Percentiles rank a stretch among this genome's conserved stretches.
Conservation (phyloP, 1,140 invertebrate genomes). For the Eriosoma lanigerum region DNA sequence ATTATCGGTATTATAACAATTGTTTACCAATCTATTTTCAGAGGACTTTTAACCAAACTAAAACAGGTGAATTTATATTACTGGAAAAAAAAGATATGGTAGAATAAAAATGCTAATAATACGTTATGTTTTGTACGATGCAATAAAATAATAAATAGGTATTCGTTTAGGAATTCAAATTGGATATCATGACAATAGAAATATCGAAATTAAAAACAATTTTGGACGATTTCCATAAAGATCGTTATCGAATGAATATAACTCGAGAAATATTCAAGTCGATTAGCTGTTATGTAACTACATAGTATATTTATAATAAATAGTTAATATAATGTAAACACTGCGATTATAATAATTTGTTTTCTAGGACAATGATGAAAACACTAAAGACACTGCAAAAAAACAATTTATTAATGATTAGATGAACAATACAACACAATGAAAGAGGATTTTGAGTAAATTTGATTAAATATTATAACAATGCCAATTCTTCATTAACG, state of each 20-base stretch:
- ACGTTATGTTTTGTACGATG: not conserved
- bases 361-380: not conserved
- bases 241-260: not conserved
- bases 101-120: not conserved
- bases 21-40: too few species aligned
- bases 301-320: not conserved
- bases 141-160: not conserved
- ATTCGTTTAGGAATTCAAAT: not conserved
- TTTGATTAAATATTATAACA: not conserved
- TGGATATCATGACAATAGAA: not conserved
- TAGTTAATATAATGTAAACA: not conserved
- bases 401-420: not conserved
- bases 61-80: not conserved
- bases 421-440: not conserved
- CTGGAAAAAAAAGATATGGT: constrained; percentile 1
- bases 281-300: not conserved
- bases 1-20: too few species aligned
- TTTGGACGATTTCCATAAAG: not conserved
- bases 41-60: not conserved
- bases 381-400: not conserved
- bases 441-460: not conserved
- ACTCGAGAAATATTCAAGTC: not conserved
- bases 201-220: not conserved
- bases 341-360: not conserved
- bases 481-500: not conserved